A percentile compares a stretch with the other conserved stretches of the same genome.
These are phyloP conservation scores for Sylvia atricapilla DNA, from an alignment of 2,113 vertebrate genomes.

Conservation along the genomic window DNA sequence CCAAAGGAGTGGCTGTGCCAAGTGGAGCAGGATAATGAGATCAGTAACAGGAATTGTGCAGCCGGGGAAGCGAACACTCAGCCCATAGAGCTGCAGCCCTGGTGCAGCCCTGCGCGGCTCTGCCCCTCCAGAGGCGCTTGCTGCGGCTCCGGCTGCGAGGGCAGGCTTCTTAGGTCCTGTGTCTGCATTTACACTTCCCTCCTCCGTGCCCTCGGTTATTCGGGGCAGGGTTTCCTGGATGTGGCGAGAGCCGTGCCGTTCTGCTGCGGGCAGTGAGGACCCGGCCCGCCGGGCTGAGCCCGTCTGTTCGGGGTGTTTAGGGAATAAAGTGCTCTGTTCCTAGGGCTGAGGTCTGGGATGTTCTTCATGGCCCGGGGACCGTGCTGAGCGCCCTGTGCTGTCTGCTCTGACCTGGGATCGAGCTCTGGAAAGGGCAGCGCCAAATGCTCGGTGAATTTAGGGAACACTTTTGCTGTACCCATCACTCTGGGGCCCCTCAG, in stretches of 20 bases:
- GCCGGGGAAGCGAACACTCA: conserved; percentile 29
- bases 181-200: not conserved
- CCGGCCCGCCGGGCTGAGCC: fast-evolving
- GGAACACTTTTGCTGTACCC: not conserved
- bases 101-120: not conserved
- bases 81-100: conserved; percentile 25
- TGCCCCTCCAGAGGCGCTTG: not conserved
- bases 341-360: not conserved
- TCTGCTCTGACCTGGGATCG: not conserved
- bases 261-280: not conserved
- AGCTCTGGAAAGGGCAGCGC: not conserved
- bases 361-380: fast-evolving
- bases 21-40: conserved; percentile 31
- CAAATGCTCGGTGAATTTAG: not conserved
- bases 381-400: fast-evolving
- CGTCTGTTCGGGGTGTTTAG: fast-evolving
- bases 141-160: not conserved
- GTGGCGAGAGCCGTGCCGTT: fast-evolving
- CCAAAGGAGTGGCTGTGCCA: conserved; percentile 49
- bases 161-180: conserved; percentile 1
- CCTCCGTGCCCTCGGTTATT: not conserved
- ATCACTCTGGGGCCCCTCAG: too few relatives aligned
- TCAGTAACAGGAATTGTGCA: conserved; percentile 27
- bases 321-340: fast-evolving
- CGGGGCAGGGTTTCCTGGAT: not conserved